Conservation (phyloP, 2,888 invertebrate species). For the Andrena fulva region DNA sequence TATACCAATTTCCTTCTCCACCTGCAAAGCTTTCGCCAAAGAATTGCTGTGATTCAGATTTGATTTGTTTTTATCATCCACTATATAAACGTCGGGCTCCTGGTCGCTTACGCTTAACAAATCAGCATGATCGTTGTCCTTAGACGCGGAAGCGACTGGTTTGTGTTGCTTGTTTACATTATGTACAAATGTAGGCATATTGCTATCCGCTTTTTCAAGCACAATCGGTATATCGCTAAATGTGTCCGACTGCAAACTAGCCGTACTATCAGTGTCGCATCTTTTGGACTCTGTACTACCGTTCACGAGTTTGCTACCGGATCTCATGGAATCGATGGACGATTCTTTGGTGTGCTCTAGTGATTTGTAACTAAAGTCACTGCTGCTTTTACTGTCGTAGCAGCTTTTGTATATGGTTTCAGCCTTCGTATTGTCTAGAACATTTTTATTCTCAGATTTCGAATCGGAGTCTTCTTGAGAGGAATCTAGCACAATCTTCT, state of each 20-base stretch:
- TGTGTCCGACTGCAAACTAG: conserved; percentile 65
- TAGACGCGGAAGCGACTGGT: conserved; percentile 37
- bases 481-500: conserved; percentile 76
- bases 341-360: conserved; percentile 61
- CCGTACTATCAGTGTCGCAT: conserved; percentile 67
- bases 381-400: conserved; percentile 62
- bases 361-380: conserved; percentile 69
- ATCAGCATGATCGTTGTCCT: conserved; percentile 65
- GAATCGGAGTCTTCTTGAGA: conserved; percentile 70
- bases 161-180: conserved; percentile 43
- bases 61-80: conserved; percentile 72
- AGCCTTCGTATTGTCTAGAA: conserved; percentile 50
- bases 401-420: conserved; percentile 67
- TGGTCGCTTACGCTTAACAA: conserved; percentile 78
- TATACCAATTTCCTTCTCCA: conserved; percentile 78
- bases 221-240: conserved; percentile 56
- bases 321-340: conserved; percentile 53
- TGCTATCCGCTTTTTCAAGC: conserved; percentile 32
- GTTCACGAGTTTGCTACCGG: conserved; percentile 66
- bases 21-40: conserved; percentile 63
- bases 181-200: not conserved
- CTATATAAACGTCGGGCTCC: conserved; percentile 74
- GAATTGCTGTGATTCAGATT: conserved; percentile 61
- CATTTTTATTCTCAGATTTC: conserved; percentile 46
- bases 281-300: conserved; percentile 70